Percentiles rank a stretch among this genome's conserved stretches.
These are phyloP conservation scores for Crypturellus tataupa DNA, from an alignment of 2,797 vertebrate species.

Conservation along the genomic window DNA sequence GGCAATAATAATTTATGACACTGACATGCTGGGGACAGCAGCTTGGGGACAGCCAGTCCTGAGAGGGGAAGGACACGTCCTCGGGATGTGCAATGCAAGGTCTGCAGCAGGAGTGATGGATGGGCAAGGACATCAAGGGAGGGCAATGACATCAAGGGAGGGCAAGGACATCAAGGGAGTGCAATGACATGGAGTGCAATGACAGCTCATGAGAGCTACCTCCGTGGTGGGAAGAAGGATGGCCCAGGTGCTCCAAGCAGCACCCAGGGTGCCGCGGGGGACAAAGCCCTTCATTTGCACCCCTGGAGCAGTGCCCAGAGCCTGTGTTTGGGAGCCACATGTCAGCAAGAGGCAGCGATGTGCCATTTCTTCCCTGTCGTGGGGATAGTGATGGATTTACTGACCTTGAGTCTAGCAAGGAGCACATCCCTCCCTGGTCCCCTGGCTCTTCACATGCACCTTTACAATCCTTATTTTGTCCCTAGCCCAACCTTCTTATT, in stretches of 20 bases:
- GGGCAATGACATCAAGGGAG: conserved; percentile 1
- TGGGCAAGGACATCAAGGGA: not conserved
- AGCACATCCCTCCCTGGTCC: accelerated
- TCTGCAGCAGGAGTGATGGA: not conserved
- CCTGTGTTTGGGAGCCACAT: not conserved
- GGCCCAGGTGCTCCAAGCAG: conserved; percentile 29
- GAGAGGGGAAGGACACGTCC: not conserved
- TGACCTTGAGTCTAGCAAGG: conserved; percentile 1
- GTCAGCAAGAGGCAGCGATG: not conserved
- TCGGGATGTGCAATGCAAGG: conserved; percentile 6
- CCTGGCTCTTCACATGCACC: accelerated
- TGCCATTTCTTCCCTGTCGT: conserved; percentile 1
- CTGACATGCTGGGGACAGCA: not conserved
- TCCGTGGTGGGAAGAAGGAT: not conserved
- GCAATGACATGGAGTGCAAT: not conserved
- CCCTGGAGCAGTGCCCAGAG: not conserved
- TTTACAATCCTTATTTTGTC: not conserved
- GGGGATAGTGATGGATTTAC: conserved; percentile 4
- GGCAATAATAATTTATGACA: not conserved
- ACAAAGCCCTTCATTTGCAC: conserved; percentile 6
- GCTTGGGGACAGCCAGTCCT: conserved; percentile 24
- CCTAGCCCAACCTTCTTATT: not conserved
- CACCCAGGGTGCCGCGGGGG: not conserved
- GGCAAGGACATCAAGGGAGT: not conserved
- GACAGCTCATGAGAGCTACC: conserved; percentile 23